Base-by-base conservation (phyloP, 2,797 vertebrate species). In the Paguma larvata region DNA sequence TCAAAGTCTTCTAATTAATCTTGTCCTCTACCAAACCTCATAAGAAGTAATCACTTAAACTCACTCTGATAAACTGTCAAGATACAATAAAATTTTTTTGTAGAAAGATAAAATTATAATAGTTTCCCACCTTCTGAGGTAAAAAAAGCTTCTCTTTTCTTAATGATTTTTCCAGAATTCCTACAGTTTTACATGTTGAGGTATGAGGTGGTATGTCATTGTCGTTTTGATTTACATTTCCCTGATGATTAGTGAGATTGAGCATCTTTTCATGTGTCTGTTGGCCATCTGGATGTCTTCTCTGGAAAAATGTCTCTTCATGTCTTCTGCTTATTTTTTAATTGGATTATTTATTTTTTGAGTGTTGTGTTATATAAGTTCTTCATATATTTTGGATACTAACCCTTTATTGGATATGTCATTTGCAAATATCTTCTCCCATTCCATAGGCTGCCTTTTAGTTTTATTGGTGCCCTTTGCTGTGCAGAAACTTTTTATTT, bases 81-180 rank as follows among this genome's bases (percentile, higher is more conserved):
- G 19, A 46, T 4, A 23, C 15, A 73, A 88, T 67, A 94, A 84
- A 68, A 51, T 30, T 59, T 56, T 44, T 82, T 86, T 80, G 46
- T 13, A 84, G 68, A 89, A 68, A 59, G 80, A 75, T 51, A 59
- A 65, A 80, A 80, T 19, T 85, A n/a, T 62, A 92, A 92, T 82
- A 85, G 68, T 77, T 62, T 68, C 16, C 19, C 56, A 70, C 32
- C 23, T 70, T 70, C 30, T 96, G 56, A 59, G 56, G 56, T 19
- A 23, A 23, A 59, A 59, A 59, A 23, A 21, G 2, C 56, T 59
- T 59, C 56, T 59, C 23, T 59, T 19, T 59, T 59, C 56, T 59
- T 7, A 59, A 7, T 23, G 56, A 59, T 59, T 59, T 59, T 59
- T 59, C 56, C 56, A 23, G 2, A 59, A 59, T 59, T 59, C 21